Evolutionary conservation across 2,888 invertebrate species (phyloP).

Genomic region (Graphium colonna): DNA sequence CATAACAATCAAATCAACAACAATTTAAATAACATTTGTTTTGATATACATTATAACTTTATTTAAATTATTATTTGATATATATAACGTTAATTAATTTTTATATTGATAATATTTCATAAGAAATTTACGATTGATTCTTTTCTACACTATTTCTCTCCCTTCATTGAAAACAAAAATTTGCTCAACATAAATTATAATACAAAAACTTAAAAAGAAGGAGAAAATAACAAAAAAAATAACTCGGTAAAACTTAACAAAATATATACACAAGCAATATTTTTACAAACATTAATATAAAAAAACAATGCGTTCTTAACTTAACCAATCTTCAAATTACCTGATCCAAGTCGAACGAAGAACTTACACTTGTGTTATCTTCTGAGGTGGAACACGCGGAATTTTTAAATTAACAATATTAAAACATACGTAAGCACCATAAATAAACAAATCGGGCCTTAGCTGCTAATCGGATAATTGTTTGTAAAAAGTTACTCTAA

Average conservation of each 20-base stretch:
- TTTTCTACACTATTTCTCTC: no score
- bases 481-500: slow-evolving; percentile 36
- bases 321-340: slow-evolving; percentile 12
- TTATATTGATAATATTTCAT: no score
- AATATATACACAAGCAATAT: neutral
- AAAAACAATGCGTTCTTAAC: neutral
- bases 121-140: no score
- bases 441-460: slow-evolving; percentile 44
- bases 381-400: slow-evolving; percentile 34
- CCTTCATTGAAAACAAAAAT: no score
- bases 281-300: neutral
- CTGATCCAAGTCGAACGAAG: slow-evolving; percentile 10
- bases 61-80: no score
- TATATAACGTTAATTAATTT: no score
- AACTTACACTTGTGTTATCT: slow-evolving; percentile 23
- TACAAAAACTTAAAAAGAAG: no score
- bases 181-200: no score
- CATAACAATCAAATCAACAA: no score
- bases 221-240: no score
- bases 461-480: slow-evolving; percentile 43
- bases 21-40: no score
- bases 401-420: slow-evolving; percentile 30
- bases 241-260: neutral
- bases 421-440: slow-evolving; percentile 44
- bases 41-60: no score